Evolutionary conservation across 2,113 vertebrate species (phyloP).

Genomic region (Grantiella picta): DNA sequence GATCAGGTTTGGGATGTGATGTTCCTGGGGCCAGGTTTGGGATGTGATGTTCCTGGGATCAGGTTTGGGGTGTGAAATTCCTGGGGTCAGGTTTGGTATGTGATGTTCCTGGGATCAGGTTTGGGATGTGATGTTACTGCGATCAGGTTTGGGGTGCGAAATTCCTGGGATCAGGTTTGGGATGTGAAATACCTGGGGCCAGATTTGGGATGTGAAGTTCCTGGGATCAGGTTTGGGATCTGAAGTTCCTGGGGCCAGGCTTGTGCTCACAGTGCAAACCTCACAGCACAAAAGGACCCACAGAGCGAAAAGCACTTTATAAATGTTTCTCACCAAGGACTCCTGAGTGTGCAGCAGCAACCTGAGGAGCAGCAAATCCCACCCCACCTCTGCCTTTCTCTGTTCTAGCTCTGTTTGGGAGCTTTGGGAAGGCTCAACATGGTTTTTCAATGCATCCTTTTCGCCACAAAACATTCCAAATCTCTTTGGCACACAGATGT

Average conservation of each 20-base stretch:
- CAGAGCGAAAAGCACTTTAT: neutral
- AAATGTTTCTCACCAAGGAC: fast-evolving
- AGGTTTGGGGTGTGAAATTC: neutral
- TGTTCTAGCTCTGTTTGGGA: neutral
- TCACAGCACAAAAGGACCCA: neutral
- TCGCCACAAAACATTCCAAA: neutral
- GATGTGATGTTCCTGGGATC: neutral
- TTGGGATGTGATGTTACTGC: neutral
- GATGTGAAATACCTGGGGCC: neutral
- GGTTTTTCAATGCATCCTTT: neutral
- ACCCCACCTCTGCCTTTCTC: neutral
- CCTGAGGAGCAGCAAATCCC: neutral
- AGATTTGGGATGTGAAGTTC: neutral
- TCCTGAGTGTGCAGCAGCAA: neutral
- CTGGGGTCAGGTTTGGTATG: neutral
- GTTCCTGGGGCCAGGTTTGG: too few species aligned
- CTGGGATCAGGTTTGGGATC: neutral
- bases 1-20: too few species aligned
- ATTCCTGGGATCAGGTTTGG: neutral
- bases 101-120: neutral
- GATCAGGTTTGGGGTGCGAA: neutral
- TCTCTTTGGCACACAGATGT: fast-evolving
- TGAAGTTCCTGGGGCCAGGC: neutral
- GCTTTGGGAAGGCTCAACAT: neutral
- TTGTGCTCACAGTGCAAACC: neutral